Percentiles rank a stretch among this genome's conserved stretches.
Conservation (phyloP, 1,140 invertebrate genomes). For the Whitmania pigra region DNA sequence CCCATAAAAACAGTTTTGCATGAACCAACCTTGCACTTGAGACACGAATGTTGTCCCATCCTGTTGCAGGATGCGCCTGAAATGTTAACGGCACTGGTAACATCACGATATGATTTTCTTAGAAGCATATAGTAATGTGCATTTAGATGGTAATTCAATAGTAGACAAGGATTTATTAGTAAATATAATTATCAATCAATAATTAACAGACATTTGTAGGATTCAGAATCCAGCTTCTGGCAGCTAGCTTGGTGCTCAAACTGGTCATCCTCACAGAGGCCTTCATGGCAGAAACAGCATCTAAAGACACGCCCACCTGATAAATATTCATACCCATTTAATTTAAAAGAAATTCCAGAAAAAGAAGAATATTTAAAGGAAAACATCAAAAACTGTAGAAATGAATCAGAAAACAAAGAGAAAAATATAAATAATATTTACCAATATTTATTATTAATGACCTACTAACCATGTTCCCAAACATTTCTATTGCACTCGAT, state of each 20-base stretch:
- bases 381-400: constrained; percentile 14
- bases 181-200: background rate
- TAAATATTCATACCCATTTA: constrained; percentile 19
- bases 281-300: constrained; percentile 79
- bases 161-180: background rate
- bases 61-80: constrained; percentile 67
- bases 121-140: background rate
- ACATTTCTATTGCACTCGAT: constrained; percentile 78
- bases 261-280: constrained; percentile 91
- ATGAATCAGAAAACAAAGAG: background rate
- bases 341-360: background rate
- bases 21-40: constrained; percentile 63
- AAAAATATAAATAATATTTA: background rate
- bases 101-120: constrained; percentile 14
- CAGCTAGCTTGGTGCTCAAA: constrained; percentile 96
- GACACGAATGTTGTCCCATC: constrained; percentile 81
- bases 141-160: background rate
- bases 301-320: constrained; percentile 62
- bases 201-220: constrained; percentile 5
- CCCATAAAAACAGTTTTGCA: background rate
- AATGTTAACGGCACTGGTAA: constrained; percentile 14
- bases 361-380: background rate
- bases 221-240: constrained; percentile 75
- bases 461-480: constrained; percentile 74
- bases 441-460: background rate